Evolutionary conservation across 1,140 invertebrate species (phyloP).

Genomic region (Pseudomyrmex pallidus): DNA sequence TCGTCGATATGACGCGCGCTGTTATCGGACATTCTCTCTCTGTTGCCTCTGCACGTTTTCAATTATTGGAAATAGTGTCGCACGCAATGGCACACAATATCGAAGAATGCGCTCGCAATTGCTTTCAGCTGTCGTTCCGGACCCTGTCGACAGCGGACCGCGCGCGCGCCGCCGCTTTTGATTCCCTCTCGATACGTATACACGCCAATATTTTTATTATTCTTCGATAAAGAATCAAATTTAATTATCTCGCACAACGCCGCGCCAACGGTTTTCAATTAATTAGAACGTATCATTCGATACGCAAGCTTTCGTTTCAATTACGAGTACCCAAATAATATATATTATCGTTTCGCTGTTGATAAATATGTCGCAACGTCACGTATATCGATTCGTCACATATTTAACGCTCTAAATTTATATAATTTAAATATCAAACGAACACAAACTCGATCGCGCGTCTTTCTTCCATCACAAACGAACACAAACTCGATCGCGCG

Average conservation of each 20-base stretch:
- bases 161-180: slow-evolving; percentile 19
- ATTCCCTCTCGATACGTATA: background rate
- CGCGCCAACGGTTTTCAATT: slow-evolving; percentile 18
- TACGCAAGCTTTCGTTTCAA: background rate
- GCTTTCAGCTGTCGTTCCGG: slow-evolving; percentile 31
- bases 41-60: background rate
- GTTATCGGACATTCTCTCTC: slow-evolving; percentile 34
- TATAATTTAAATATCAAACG: background rate
- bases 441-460: background rate
- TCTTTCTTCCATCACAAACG: too few relatives aligned
- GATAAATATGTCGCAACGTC: background rate
- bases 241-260: background rate
- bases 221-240: slow-evolving; percentile 15
- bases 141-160: background rate
- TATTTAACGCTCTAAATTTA: background rate
- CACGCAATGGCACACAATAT: slow-evolving; percentile 7
- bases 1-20: background rate
- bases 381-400: too few relatives aligned
- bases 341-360: background rate
- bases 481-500: too few relatives aligned
- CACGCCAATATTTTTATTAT: background rate
- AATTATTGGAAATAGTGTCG: slow-evolving; percentile 53
- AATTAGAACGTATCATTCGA: background rate
- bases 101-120: slow-evolving; percentile 38
- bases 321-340: background rate